Percentiles rank a stretch among this genome's conserved stretches.
These are phyloP conservation scores for Liparis tanakae DNA, from an alignment of 2,797 vertebrate genomes.

Conservation along the genomic window DNA sequence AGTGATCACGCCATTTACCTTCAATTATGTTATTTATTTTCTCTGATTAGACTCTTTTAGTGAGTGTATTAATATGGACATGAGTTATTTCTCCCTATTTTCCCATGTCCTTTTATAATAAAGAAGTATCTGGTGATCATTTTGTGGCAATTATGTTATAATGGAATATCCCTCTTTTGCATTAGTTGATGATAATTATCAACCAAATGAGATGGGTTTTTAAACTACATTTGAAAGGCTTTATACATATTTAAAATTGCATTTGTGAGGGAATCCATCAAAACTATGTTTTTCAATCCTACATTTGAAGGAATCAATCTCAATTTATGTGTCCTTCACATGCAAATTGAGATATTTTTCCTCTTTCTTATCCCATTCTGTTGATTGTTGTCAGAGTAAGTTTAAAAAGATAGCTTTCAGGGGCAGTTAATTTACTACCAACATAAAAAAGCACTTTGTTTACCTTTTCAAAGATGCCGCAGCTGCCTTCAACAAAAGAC, in stretches of 20 bases:
- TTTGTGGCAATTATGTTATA: not conserved
- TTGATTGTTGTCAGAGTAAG: constrained; percentile 19
- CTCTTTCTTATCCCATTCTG: not conserved
- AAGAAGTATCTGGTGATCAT: not conserved
- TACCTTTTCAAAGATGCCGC: constrained; percentile 34
- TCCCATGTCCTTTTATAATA: not conserved
- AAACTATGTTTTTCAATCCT: not conserved
- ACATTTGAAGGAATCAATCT: not conserved
- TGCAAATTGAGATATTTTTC: not conserved
- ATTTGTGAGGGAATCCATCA: not conserved
- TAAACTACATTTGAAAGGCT: not conserved
- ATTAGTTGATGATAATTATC: not conserved
- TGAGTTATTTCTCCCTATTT: not conserved
- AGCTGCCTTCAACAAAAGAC: constrained; percentile 38
- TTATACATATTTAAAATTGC: not conserved
- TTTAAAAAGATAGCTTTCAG: constrained; percentile 48
- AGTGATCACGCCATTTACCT: constrained; percentile 3
- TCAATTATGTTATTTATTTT: not conserved
- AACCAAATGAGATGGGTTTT: not conserved
- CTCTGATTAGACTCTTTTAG: not conserved
- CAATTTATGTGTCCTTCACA: not conserved
- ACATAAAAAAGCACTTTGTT: constrained; percentile 51
- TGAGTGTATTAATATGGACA: not conserved
- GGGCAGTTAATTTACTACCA: constrained; percentile 59
- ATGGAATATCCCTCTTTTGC: not conserved